These are phyloP conservation scores for Catostomus latipinnis DNA, from an alignment of 2,797 vertebrate species.

Conservation along the genomic window DNA sequence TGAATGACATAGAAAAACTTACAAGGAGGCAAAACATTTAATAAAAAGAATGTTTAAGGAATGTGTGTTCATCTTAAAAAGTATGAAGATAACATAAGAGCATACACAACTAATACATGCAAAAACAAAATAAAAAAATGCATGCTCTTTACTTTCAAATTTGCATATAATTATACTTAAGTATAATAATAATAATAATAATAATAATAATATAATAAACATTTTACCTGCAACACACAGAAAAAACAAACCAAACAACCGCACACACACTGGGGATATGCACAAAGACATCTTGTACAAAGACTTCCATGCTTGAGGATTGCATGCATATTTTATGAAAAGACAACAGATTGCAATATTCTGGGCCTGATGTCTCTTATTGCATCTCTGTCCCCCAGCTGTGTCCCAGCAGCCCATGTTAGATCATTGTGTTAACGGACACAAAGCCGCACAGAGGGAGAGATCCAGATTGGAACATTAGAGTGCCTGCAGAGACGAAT, in stretches of 20 bases:
- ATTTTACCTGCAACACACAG: background rate
- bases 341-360: conserved; percentile 60
- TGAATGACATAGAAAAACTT: too few species aligned
- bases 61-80: too few species aligned
- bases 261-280: conserved; percentile 8
- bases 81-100: background rate
- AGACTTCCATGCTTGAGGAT: conserved; percentile 38
- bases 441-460: conserved; percentile 31
- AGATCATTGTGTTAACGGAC: conserved; percentile 47
- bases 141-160: conserved; percentile 48
- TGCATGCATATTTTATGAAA: conserved; percentile 60
- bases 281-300: conserved; percentile 33
- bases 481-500: conserved; percentile 19
- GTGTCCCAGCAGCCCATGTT: conserved; percentile 47
- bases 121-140: conserved; percentile 61
- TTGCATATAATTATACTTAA: background rate
- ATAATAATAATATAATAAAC: background rate
- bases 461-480: conserved; percentile 29
- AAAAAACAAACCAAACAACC: conserved; percentile 17
- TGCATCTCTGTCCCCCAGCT: conserved; percentile 54
- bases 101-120: background rate
- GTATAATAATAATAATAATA: background rate
- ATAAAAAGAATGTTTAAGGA: too few species aligned
- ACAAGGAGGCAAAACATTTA: too few species aligned
- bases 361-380: conserved; percentile 48